Evolutionary conservation across 1,140 invertebrate species (phyloP), one percentile per base, ranked within the genome.

Genomic region (Drosophila seguyi): DNA sequence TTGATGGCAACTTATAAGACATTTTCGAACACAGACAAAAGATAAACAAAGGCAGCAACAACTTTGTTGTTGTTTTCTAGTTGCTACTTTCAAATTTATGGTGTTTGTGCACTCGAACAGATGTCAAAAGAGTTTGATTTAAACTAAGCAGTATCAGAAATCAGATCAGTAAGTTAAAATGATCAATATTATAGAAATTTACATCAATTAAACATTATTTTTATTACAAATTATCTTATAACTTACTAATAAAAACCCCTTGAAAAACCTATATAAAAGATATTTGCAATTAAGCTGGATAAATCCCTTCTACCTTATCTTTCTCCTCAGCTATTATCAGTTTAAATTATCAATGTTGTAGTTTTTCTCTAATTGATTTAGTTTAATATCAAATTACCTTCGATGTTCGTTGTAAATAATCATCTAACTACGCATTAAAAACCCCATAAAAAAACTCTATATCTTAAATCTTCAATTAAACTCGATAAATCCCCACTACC

Each of bases 21-120:
- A 67, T 68, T 84, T 73, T 48, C 58, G 48, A 79, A 61, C 61
- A 75, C 65, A 84, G 55, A 66, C 63, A 45, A 75, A 69, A 79
- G 42, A 61, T 47, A 84, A 69, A 84, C 76, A 75, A 71, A 75
- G 58, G 44, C 41, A 13, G 57, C 27, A 16, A 10, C 48, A 69
- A 48, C 36, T 71, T 22, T 38, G 53, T 48, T 57, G 66, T 59
- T 39, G n/a, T n/a, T n/a, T 59, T 50, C 52, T 42, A 72, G 67
- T 72, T 58, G 66, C 68, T 72, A 50, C 68, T 71, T 58, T 72
- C 57, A 59, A 58, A 72, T 72, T 48, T 72, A 72, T 72, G 38
- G 48, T 72, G 42, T 72, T 72, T 72, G 66, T 36, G 14, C 16
- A 25, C 20, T 55, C 18, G 10, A n/a, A 29, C 25, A 62, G 20